Evolutionary conservation across 2,888 invertebrate species (phyloP), one percentile per base, ranked within the genome.

Genomic region (Cinara cedri): DNA sequence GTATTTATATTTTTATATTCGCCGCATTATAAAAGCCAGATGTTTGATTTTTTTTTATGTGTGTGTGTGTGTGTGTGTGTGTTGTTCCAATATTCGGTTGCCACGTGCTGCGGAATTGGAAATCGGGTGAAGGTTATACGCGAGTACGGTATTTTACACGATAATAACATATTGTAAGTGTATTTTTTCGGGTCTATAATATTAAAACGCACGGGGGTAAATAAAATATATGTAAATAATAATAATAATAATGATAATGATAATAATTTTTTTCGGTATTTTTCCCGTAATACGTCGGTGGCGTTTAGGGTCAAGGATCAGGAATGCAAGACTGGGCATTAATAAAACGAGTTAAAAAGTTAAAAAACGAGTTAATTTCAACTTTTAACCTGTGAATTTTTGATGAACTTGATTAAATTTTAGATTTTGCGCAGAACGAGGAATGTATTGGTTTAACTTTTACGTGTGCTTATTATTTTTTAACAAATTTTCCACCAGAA

Each of bases 51-150:
- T 55, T 62, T 42, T 42, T 62, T 62, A 11, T 51, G 0, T 49
- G 1, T 46, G 0, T 63, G 9, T 63, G 16, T 34, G 16, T 63
- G 11, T 44, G 13, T 13, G 44, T 44, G 42, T 71, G 44, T 72
- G 72, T 72, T 72, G 72, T 72, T 72, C 72, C 62, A 21, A 63
- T 63, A 63, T 72, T 72, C 62, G 34, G 72, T 72, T 72, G 72
- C 62, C 62, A 72, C 51, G 72, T 72, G 62, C 62, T 72, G 6
- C 6, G 6, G 34, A n/a, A n/a, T 65, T 9, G 62, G 51, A 72
- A 72, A 63, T 63, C 51, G 62, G 62, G 62, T 72, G 72, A 72
- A 72, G 72, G 51, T 34, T 63, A 55, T 16, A 19, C 26, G 11
- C 0, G 24, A 3, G 14, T 16, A 13, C 6, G 72, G 72, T 72